A percentile compares a stretch with the other conserved stretches of the same genome.
phyloP scores from a whole-genome alignment of 2,888 invertebrate genomes.

The Caenorhabditis afra region DNA sequence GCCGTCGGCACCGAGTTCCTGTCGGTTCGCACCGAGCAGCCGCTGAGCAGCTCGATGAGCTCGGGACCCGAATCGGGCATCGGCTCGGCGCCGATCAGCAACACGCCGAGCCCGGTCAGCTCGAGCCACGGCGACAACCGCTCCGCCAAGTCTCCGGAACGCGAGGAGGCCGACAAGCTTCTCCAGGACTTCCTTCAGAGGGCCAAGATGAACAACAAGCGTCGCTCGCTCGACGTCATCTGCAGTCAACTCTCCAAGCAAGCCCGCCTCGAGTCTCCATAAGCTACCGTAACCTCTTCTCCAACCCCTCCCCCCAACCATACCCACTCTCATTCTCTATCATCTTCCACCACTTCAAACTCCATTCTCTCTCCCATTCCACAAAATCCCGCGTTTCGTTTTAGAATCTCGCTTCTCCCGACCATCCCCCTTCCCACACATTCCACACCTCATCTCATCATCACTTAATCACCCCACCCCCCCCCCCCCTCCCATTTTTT shows the following conservation, averaged over 20 bases:
- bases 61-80: conserved; percentile 66
- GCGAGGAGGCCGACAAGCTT: background rate
- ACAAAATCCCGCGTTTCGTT: no score
- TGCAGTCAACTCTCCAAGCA: background rate
- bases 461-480: no score
- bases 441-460: no score
- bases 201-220: conserved; percentile 13
- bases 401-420: no score
- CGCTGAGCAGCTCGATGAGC: conserved; percentile 23
- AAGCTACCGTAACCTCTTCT: no score
- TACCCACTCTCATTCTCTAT: no score
- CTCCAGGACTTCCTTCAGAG: background rate
- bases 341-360: no score
- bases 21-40: conserved; percentile 52
- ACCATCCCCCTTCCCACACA: no score
- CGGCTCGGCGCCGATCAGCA: conserved; percentile 34
- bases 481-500: background rate
- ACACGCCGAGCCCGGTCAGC: conserved; percentile 33
- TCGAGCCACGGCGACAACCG: background rate
- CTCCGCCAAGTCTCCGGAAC: no score
- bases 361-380: no score
- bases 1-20: conserved; percentile 39
- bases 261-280: no score
- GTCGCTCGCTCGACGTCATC: conserved; percentile 20
- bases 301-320: no score